phyloP scores from a whole-genome alignment of 2,797 vertebrate species.

The Adrianichthys oophorus region DNA sequence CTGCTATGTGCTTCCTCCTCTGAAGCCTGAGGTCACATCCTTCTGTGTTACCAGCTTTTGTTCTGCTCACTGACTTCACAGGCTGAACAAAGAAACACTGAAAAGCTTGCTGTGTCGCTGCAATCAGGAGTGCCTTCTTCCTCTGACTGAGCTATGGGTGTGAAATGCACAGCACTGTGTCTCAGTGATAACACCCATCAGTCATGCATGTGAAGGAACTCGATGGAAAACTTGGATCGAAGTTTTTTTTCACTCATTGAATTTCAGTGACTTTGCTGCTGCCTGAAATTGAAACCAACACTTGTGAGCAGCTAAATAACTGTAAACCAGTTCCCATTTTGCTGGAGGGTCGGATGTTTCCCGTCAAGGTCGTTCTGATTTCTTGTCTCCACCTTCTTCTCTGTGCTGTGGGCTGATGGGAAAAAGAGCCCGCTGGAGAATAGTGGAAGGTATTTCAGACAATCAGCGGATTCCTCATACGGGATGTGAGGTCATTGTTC shows the following conservation, averaged over 20 bases:
- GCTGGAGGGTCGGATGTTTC: neutral
- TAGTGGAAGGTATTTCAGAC: slow-evolving; percentile 72
- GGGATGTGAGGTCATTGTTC: slow-evolving; percentile 69
- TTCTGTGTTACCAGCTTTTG: slow-evolving; percentile 50
- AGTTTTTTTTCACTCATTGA: too few species aligned
- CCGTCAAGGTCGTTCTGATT: neutral
- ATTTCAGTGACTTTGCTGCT: too few species aligned
- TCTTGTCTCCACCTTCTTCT: neutral
- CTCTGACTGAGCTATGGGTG: slow-evolving; percentile 4
- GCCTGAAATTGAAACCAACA: neutral
- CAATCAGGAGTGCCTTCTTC: neutral
- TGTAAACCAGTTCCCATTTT: neutral
- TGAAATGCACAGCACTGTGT: neutral
- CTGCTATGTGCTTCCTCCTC: slow-evolving; percentile 39
- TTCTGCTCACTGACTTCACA: slow-evolving; percentile 38
- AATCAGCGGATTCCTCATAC: slow-evolving; percentile 68
- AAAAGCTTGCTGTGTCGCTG: slow-evolving; percentile 1
- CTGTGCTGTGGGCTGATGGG: neutral
- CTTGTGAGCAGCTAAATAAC: neutral
- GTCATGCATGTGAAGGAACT: too few species aligned
- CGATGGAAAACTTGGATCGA: too few species aligned
- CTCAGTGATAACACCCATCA: too few species aligned
- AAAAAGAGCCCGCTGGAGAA: slow-evolving; percentile 32
- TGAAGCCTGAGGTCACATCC: slow-evolving; percentile 58
- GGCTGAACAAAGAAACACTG: slow-evolving; percentile 13